phyloP scores from a whole-genome alignment of 1,140 invertebrate genomes.

The Brachionus calyciflorus region DNA sequence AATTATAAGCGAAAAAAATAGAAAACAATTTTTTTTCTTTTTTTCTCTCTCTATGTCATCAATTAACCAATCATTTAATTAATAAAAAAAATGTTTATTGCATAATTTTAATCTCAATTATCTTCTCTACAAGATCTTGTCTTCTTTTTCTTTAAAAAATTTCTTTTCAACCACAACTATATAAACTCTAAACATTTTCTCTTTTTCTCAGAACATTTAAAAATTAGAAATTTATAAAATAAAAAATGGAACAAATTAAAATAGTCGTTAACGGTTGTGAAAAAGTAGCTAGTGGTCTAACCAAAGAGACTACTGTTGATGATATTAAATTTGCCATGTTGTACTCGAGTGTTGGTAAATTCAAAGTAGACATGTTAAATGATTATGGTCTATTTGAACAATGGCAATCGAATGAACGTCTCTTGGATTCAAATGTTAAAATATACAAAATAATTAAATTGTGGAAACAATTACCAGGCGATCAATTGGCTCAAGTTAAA shows the following conservation, averaged over 20 bases:
- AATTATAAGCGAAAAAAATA: no score
- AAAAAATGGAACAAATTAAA: conserved; percentile 22
- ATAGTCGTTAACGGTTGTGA: conserved; percentile 34
- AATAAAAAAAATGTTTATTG: no score
- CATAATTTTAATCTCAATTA: no score
- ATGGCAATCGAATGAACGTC: conserved; percentile 41
- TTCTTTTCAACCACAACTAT: no score
- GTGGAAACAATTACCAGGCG: conserved; percentile 32
- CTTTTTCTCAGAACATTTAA: no score
- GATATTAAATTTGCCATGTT: conserved; percentile 44
- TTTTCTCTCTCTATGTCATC: no score
- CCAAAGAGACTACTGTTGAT: conserved; percentile 34
- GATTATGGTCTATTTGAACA: conserved; percentile 41
- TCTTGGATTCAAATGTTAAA: conserved; percentile 39
- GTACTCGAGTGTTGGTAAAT: not conserved
- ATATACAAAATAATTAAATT: conserved; percentile 39
- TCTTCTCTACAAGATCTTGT: no score
- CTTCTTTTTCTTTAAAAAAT: no score
- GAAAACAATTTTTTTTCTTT: no score
- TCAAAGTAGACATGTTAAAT: not conserved
- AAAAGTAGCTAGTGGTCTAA: conserved; percentile 30
- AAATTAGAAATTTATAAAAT: no score
- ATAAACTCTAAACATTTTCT: no score
- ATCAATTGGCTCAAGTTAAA: conserved; percentile 39
- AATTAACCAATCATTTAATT: no score